Conservation (phyloP, 2,888 invertebrate genomes). For the Ormyrus rosae region DNA sequence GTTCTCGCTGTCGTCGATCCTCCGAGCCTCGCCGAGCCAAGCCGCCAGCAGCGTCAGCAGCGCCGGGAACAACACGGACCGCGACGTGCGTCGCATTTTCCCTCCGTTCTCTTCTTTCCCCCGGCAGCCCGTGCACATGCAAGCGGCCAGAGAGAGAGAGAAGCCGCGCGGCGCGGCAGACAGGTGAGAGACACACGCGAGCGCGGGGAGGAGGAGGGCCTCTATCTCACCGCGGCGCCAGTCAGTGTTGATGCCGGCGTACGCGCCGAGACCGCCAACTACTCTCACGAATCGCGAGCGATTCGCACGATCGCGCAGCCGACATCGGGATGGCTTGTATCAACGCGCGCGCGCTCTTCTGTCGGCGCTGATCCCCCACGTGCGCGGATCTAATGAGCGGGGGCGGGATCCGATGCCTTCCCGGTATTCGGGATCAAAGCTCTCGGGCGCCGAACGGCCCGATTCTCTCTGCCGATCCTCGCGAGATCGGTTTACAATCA, state of each 20-base stretch:
- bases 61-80: slow-evolving; percentile 70
- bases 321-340: slow-evolving; percentile 22
- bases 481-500: too few relatives aligned
- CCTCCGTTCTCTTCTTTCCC: not conserved
- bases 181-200: not conserved
- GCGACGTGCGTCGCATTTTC: slow-evolving; percentile 71
- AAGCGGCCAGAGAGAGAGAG: not conserved
- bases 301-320: not conserved
- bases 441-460: too few relatives aligned
- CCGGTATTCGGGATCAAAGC: too few relatives aligned
- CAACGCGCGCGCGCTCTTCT: not conserved
- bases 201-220: not conserved
- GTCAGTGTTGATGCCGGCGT: slow-evolving; percentile 22
- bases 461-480: too few relatives aligned
- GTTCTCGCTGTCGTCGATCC: slow-evolving; percentile 66
- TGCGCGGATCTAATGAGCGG: too few relatives aligned
- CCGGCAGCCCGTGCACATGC: not conserved
- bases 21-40: slow-evolving; percentile 35
- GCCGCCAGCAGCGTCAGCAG: slow-evolving; percentile 68
- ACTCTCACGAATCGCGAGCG: not conserved
- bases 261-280: slow-evolving; percentile 33
- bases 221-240: not conserved
- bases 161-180: not conserved
- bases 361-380: not conserved
- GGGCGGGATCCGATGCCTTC: too few relatives aligned